A percentile compares a stretch with the other conserved stretches of the same genome.
These are phyloP conservation scores for Eupithecia insigniata DNA, from an alignment of 2,888 invertebrate species.

Conservation along the genomic window DNA sequence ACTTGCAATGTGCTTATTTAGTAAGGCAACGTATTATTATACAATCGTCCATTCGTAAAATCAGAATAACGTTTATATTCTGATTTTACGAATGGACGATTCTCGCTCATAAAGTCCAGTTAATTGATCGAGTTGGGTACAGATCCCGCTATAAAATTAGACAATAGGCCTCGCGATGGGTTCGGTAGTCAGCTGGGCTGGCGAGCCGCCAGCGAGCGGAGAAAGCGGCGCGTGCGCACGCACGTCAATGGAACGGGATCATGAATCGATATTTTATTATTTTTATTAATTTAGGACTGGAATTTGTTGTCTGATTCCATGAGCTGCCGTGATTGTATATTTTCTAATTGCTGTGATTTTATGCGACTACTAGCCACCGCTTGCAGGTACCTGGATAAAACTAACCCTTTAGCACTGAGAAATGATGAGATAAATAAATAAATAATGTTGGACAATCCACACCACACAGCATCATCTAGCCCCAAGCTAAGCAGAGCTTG, in stretches of 20 bases:
- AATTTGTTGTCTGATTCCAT: neutral
- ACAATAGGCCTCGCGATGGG: slow-evolving; percentile 24
- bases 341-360: neutral
- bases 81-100: neutral
- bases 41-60: no score
- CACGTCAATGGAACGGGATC: slow-evolving; percentile 11
- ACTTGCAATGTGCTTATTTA: neutral
- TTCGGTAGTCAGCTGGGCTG: slow-evolving; percentile 16
- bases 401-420: no score
- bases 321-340: neutral
- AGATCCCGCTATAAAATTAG: slow-evolving; percentile 33
- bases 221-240: slow-evolving; percentile 27
- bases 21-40: neutral
- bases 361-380: neutral
- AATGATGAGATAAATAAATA: no score
- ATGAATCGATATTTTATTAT: slow-evolving; percentile 3
- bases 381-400: no score
- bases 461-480: no score
- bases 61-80: neutral
- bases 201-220: slow-evolving; percentile 25
- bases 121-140: slow-evolving; percentile 1
- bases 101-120: neutral
- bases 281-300: neutral
- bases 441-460: no score
- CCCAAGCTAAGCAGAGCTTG: no score